A percentile compares a stretch with the other conserved stretches of the same genome.
These are phyloP conservation scores for Tanytarsus gracilentus DNA, from an alignment of 2,888 invertebrate genomes.

Conservation along the genomic window DNA sequence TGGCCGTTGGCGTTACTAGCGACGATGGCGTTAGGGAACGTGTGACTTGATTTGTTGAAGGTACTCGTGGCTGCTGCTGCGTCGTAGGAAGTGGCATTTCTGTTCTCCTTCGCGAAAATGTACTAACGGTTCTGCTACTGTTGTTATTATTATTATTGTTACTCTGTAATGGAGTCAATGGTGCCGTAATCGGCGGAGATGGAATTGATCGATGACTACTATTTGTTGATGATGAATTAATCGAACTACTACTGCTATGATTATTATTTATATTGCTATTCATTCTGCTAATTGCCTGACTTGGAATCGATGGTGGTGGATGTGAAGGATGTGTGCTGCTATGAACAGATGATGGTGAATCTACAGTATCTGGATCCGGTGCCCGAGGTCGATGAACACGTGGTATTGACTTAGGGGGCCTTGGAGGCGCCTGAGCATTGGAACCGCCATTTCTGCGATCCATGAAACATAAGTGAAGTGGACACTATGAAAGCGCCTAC, in stretches of 20 bases:
- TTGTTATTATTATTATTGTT: slow-evolving; percentile 30
- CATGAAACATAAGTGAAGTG: slow-evolving; percentile 44
- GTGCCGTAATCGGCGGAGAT: slow-evolving; percentile 34
- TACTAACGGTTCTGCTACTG: slow-evolving; percentile 35
- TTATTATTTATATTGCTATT: slow-evolving; percentile 41
- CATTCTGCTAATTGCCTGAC: slow-evolving; percentile 33
- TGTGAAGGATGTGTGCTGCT: slow-evolving; percentile 5
- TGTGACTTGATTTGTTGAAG: slow-evolving; percentile 32
- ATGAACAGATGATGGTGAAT: slow-evolving; percentile 42
- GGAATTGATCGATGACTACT: slow-evolving; percentile 31
- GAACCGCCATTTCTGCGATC: slow-evolving; percentile 65
- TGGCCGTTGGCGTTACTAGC: slow-evolving; percentile 33
- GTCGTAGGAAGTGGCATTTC: slow-evolving; percentile 31
- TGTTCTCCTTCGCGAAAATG: slow-evolving; percentile 40
- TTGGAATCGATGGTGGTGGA: slow-evolving; percentile 1
- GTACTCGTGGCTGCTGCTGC: slow-evolving; percentile 34
- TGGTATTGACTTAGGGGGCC: slow-evolving; percentile 64
- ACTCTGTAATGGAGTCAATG: slow-evolving; percentile 36
- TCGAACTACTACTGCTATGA: slow-evolving; percentile 37
- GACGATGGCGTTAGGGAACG: slow-evolving; percentile 44
- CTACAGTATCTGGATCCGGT: slow-evolving; percentile 49
- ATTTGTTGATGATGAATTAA: slow-evolving; percentile 31
- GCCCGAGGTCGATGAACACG: slow-evolving; percentile 54
- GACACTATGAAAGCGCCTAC: neutral
- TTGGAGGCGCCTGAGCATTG: slow-evolving; percentile 61